Evolutionary conservation across 2,888 invertebrate species (phyloP), one percentile per base, ranked within the genome.

Genomic region (Sabatieria punctata): DNA sequence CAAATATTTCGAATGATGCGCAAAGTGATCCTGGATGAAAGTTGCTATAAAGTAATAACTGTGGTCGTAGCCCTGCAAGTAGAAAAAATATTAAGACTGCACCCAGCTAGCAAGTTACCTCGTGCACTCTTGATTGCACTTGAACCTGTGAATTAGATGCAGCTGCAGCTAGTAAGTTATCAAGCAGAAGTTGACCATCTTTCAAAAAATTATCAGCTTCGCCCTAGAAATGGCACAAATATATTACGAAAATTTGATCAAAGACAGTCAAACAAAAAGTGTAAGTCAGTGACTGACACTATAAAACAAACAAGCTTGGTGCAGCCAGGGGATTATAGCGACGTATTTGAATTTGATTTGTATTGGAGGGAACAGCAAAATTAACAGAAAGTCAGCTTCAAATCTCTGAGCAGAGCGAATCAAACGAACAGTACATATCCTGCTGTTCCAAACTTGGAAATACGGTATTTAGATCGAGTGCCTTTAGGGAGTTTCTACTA

Each of bases 11-110:
- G 80, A 77, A 67, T 97, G 95, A 68, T 86, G 85, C 48, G 76
- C 76, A 50, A 97, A 76, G 65, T 97, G 95, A 63, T 95, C 89
- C 37, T 78, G 82, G 45, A 97, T 79, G 67, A 85, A 95, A 0
- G 85, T 77, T 0, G 88, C 74, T 53, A 97, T 82, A 64, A 85
- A 91, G 63, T 77, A 93, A 64, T 93, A 95, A 41, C 85, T 80
- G 69, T 97, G 97, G 66, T 95, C 89, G 64, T 93, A 97, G 18
- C 82, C 86, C 53, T 81, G 53, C 46, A 54, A 51, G n/a, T 27
- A 41, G 6, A 25, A 24, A 36, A 25, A 22, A 18, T 24, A 8
- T 25, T 25, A n/a, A 13, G 44, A 30, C 11, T 11, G 33, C 26
- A 45, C 42, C 15, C 40, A 23, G 11, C 13, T 2, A 15, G 1